phyloP scores from a whole-genome alignment of 2,797 vertebrate genomes.

The Gymnothorax javanicus region DNA sequence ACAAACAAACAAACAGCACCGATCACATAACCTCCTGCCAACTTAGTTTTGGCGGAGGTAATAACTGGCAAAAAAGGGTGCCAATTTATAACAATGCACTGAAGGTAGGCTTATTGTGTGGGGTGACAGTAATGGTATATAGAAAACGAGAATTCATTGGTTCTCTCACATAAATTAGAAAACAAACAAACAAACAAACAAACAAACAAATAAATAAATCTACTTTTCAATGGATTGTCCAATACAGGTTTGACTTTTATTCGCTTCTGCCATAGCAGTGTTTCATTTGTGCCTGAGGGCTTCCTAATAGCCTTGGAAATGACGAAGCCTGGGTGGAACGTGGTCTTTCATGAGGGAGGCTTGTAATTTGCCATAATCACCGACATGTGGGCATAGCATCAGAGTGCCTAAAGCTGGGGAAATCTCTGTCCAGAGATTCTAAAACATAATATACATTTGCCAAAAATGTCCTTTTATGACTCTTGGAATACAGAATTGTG shows the following conservation, averaged over 20 bases:
- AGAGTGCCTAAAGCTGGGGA: slow-evolving; percentile 11
- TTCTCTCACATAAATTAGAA: neutral
- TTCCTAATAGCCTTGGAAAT: slow-evolving; percentile 17
- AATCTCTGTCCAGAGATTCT: slow-evolving; percentile 21
- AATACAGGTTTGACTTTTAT: neutral
- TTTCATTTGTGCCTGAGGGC: neutral
- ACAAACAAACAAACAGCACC: no score
- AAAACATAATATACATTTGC: slow-evolving; percentile 25
- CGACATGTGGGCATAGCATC: slow-evolving; percentile 27
- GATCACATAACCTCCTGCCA: no score
- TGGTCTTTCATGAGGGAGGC: slow-evolving; percentile 21
- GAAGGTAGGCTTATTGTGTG: neutral
- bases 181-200: neutral
- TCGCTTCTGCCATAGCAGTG: neutral
- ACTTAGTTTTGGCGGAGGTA: no score
- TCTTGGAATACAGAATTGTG: slow-evolving; percentile 18
- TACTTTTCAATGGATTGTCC: neutral
- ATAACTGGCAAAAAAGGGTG: no score
- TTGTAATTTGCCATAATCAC: slow-evolving; percentile 32
- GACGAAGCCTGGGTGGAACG: neutral
- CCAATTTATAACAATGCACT: no score
- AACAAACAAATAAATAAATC: neutral
- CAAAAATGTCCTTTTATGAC: slow-evolving; percentile 26
- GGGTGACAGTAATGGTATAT: neutral
- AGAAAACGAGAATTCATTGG: neutral